These are phyloP conservation scores for Lethenteron reissneri DNA, from an alignment of 2,113 vertebrate genomes.

Conservation along the genomic window DNA sequence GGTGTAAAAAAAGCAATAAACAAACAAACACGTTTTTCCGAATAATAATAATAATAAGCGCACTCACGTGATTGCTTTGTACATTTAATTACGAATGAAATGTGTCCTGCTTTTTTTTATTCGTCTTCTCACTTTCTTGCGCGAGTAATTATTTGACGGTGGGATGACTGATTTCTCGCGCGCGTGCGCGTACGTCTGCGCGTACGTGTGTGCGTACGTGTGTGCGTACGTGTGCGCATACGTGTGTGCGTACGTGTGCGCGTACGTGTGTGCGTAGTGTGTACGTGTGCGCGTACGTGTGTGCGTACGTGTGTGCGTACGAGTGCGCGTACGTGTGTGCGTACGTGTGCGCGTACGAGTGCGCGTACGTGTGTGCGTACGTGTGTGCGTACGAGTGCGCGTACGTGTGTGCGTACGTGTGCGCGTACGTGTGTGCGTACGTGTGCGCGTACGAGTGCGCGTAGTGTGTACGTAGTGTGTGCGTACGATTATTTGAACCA, in stretches of 20 bases:
- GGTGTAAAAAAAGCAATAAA: too few relatives aligned
- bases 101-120: too few relatives aligned
- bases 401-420: background rate
- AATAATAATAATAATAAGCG: too few relatives aligned
- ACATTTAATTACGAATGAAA: too few relatives aligned
- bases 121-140: too few relatives aligned
- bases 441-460: background rate
- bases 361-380: background rate
- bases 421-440: background rate
- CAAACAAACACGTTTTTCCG: too few relatives aligned
- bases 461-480: background rate
- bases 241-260: background rate
- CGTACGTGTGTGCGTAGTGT: background rate
- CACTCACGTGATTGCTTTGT: too few relatives aligned
- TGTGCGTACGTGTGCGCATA: background rate
- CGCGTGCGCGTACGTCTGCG: too few relatives aligned
- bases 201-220: too few relatives aligned
- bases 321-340: background rate
- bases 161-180: too few relatives aligned
- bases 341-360: background rate
- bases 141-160: too few relatives aligned
- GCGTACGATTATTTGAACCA: background rate
- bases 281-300: background rate
- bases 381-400: background rate
- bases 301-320: too few relatives aligned